These are phyloP conservation scores for Zoanthus gigantus DNA, from an alignment of 92 coral and sea anemone species.

Conservation along the genomic window DNA sequence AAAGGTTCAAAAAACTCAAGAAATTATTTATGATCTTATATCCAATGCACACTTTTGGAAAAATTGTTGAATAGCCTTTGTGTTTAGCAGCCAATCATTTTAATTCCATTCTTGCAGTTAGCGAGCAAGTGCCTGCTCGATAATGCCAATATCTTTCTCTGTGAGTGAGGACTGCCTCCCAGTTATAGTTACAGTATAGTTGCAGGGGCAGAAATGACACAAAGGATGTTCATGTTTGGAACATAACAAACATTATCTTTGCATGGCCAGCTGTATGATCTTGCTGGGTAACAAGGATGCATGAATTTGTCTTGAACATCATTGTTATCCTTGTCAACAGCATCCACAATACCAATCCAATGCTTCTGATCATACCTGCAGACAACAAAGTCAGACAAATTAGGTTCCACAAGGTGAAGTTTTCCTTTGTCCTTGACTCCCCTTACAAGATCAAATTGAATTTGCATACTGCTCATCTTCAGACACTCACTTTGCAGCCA, in stretches of 20 bases:
- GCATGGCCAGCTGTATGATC: conserved; percentile 56
- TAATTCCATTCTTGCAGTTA: too few species aligned
- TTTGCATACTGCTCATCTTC: conserved; percentile 41
- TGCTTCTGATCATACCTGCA: too few species aligned
- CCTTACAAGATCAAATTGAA: conserved; percentile 52
- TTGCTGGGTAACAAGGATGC: conserved; percentile 63
- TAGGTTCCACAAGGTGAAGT: not conserved
- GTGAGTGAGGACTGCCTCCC: conserved; percentile 58
- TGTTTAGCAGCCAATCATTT: too few species aligned
- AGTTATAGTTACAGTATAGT: conserved; percentile 31
- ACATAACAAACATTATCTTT: conserved; percentile 32
- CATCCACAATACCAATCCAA: conserved; percentile 51
- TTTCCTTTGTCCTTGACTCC: conserved; percentile 24
- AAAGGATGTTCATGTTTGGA: conserved; percentile 12
- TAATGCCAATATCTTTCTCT: too few species aligned
- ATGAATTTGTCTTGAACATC: conserved; percentile 53
- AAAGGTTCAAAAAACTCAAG: too few species aligned
- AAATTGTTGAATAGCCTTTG: too few species aligned
- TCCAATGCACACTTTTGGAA: too few species aligned
- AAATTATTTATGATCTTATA: too few species aligned
- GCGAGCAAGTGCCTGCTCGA: too few species aligned
- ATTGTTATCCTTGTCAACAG: conserved; percentile 34
- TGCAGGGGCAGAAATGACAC: conserved; percentile 56
- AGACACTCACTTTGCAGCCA: conserved; percentile 49
- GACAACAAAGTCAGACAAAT: too few species aligned